Evolutionary conservation across 2,797 vertebrate species (phyloP), one percentile per base, ranked within the genome.

Genomic region (Leptodactylus fallax): DNA sequence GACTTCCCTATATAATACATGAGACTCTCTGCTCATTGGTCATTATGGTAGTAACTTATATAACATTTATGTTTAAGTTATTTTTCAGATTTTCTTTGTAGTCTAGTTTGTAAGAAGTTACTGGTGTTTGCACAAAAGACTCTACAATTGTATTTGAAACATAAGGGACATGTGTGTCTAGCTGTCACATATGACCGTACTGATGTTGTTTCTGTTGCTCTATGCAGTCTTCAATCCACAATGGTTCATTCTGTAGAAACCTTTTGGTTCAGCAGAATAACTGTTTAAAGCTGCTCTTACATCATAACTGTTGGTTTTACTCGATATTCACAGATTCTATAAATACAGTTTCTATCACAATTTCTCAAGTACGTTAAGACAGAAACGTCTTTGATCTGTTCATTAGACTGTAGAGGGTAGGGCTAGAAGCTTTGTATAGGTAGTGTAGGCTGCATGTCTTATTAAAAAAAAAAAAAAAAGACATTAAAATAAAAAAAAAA

Each of bases 61-160:
- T 36, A 36, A 36, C 36, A 36, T 36, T 36, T 36, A 36, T 36
- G 23, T 12, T n/a, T 74, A 76, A 51, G 72, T 76, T 76, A 23
- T 76, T 74, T 72, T 72, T 9, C 36, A 72, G 36, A 51, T 49
- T 51, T 77, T 77, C 49, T 77, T 74, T 72, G 7, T 72, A 72
- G 2, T 72, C 12, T 79, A 58, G 55, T 55, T 27, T 79, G 23
- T 56, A 58, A 79, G 16, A 79, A 79, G 12, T 53, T 56, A 56
- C 53, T 79, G 23, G 13, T 79, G 51, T 56, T 56, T 79, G 78
- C 78, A 56, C 78, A 56, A 51, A 79, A 77, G 74, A 77, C 21
- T 49, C 47, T 53, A 77, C 74, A 17, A 49, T 77, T 77, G 74
- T 77, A 77, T 77, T n/a, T 3, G 49, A 49, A 77, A 53, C 21